Conservation (phyloP, 2,888 invertebrate species). For the Ormyrus thymus region DNA sequence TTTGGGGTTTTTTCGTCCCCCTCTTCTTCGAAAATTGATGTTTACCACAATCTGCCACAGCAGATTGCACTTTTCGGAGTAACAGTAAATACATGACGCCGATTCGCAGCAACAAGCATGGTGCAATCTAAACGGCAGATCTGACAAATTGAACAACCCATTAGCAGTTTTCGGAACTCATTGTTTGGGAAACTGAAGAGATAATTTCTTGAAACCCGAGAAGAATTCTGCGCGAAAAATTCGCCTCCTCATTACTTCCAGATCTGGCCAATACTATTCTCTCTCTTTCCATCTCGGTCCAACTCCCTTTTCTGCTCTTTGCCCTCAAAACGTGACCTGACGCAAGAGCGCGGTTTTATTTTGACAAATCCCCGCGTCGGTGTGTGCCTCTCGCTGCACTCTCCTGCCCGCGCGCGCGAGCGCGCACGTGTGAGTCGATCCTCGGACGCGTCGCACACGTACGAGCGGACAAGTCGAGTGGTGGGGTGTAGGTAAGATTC, state of each 20-base stretch:
- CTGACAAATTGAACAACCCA: no score
- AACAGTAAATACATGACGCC: no score
- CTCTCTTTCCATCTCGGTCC: no score
- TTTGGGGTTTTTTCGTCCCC: background rate
- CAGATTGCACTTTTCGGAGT: background rate
- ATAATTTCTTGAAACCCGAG: no score
- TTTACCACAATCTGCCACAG: background rate
- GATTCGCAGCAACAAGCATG: no score
- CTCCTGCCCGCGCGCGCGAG: background rate
- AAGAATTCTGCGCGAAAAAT: background rate
- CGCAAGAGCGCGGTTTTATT: conserved; percentile 69
- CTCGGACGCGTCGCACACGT: conserved; percentile 3
- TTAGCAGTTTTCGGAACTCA: no score
- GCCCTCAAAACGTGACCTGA: conserved; percentile 68
- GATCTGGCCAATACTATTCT: no score
- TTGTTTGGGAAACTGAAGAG: no score
- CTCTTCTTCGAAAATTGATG: conserved; percentile 14
- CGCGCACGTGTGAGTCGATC: background rate
- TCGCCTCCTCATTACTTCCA: conserved; percentile 10
- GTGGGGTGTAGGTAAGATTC: conserved; percentile 53
- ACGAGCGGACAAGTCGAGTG: conserved; percentile 28
- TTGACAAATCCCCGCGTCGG: conserved; percentile 67
- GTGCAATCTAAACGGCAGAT: no score
- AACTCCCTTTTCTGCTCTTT: conserved; percentile 1
- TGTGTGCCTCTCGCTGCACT: conserved; percentile 10